Evolutionary conservation across 1,140 invertebrate genomes (phyloP), one percentile per base, ranked within the genome.

Genomic region (Akabosia matsudoensis): DNA sequence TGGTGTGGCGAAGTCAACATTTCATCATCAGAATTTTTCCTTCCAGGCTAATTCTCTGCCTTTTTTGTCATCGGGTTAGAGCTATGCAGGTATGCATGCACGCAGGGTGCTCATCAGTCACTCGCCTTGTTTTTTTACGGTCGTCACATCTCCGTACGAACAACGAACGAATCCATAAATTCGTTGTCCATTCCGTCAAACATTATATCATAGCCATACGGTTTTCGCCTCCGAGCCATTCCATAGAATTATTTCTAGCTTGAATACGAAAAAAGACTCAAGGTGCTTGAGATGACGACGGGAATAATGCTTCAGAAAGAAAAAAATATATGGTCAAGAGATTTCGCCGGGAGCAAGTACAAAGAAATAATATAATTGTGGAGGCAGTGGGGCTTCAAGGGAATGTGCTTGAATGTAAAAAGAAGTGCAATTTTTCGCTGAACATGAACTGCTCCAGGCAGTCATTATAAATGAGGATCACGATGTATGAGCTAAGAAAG

Each of bases 61-160:
- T 67, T 67, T 31, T 67, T 67, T 67, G 61, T 67, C 61, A 7
- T 67, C 61, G 2, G 30, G 10, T 67, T 67, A 67, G n/a, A n/a
- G n/a, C 61, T 67, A 67, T 67, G 61, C 61, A 67, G 61, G 28
- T 30, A 67, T 67, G 61, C 28, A 30, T 16, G 61, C 3, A 28
- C 31, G 28, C 61, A 67, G 28, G 31, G 28, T 67, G 10, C 3
- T 67, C 54, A 61, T 61, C 54, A 61, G 7, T 7, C 16, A 13
- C 22, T n/a, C 54, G 14, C 4, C 10, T n/a, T 10, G 54, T 24
- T n/a, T 24, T 61, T 61, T 22, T 45, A 45, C 37, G 18, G 7
- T n/a, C n/a, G n/a, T n/a, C n/a, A n/a, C n/a, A n/a, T n/a, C n/a
- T n/a, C n/a, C n/a, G n/a, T n/a, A n/a, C n/a, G n/a, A n/a, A n/a